Evolutionary conservation across 2,797 vertebrate species (phyloP).

Genomic region (Coranthus polyacanthus): DNA sequence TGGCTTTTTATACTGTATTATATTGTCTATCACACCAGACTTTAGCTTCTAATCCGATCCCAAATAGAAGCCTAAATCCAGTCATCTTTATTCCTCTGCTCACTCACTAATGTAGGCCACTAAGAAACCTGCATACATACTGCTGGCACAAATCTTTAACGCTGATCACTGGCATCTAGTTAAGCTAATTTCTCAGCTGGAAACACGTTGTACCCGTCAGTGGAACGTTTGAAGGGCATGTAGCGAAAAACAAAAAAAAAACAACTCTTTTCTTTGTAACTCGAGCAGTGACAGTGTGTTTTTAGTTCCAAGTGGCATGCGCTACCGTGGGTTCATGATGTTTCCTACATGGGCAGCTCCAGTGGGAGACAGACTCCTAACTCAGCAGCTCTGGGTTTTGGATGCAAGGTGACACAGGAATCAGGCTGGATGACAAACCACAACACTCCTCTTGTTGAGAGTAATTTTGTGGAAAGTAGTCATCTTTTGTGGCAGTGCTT

Average conservation of each 20-base stretch:
- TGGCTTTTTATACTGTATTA: constrained; percentile 57
- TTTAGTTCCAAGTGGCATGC: not conserved
- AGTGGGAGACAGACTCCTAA: constrained; percentile 43
- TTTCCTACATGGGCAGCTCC: constrained; percentile 38
- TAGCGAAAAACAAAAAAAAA: constrained; percentile 11
- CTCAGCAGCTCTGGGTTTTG: constrained; percentile 43
- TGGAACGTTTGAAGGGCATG: constrained; percentile 53
- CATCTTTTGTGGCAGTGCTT: constrained; percentile 1
- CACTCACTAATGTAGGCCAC: constrained; percentile 54
- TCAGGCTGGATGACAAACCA: constrained; percentile 37
- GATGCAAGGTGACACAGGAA: constrained; percentile 56
- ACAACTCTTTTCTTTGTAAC: constrained; percentile 23
- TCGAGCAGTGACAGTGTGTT: constrained; percentile 18
- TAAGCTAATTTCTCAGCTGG: constrained; percentile 43
- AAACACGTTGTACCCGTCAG: constrained; percentile 43
- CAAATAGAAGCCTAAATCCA: constrained; percentile 65
- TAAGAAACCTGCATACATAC: constrained; percentile 27
- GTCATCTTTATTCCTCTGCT: constrained; percentile 67
- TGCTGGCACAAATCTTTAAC: constrained; percentile 44
- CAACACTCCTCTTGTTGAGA: constrained; percentile 32
- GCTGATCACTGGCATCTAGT: constrained; percentile 44
- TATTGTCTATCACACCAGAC: constrained; percentile 42
- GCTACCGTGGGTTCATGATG: constrained; percentile 8
- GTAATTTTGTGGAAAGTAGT: constrained; percentile 5
- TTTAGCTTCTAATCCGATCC: constrained; percentile 67